Base-by-base conservation (phyloP, 1,140 invertebrate species). In the Brachionus sp. region DNA sequence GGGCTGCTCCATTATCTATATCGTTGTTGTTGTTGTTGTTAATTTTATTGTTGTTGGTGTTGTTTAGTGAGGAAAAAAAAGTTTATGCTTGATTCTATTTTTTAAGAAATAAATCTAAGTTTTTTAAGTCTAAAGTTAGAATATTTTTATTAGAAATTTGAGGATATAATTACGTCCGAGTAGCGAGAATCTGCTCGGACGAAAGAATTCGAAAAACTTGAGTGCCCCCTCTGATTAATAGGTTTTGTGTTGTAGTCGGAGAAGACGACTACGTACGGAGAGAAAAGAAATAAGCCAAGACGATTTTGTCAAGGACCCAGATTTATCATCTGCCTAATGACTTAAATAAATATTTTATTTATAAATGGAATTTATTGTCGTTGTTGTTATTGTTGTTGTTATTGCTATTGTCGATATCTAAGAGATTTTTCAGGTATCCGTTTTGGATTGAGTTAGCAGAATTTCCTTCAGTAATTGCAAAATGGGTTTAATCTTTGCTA, bases 331-430 rank as follows among this genome's bases (percentile, higher is more conserved):
- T 75, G 70, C 70, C 70, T 75, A 46, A 75, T 75, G 42, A 75
- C 70, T 75, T 46, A 75, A 75, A 75, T 75, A 75, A 75, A 75
- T 75, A 75, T 75, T 75, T 75, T 23, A 42, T 19, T 73, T 73
- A 35, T 5, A 46, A 75, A 75, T 75, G 42, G 70, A 75, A 75
- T 75, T 70, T 70, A 25, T 33, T 33, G 25, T 66, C 35, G n/a
- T 57, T 57, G 50, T 53, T n/a, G 50, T 19, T 53, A 0, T 57
- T 57, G 50, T 57, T 57, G 50, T 19, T 57, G 50, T 57, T 16
- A 16, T 19, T 57, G 50, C 19, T 16, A 16, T 57, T 57, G 50
- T 23, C 9, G 50, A 70, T 37, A 70, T 70, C 64, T 66, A 33
- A 66, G 64, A 66, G 64, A 66, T 66, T 35, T 33, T 66, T 9